Base-by-base conservation (phyloP, 35 echinoderm and acorn worm genomes). In the Amphiura filiformis region DNA sequence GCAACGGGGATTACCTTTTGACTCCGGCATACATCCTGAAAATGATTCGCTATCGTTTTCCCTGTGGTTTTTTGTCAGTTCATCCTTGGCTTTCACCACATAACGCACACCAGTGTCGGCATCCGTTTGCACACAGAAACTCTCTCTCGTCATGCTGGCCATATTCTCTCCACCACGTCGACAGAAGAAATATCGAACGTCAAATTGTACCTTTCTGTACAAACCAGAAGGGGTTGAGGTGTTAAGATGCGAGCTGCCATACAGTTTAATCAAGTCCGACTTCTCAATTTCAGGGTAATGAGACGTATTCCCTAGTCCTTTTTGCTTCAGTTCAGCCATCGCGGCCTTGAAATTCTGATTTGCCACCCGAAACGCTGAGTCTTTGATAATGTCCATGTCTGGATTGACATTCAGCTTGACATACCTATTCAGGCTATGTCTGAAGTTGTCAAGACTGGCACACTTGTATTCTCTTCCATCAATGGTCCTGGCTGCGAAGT, bases 361-460 rank as follows among this genome's bases (percentile, higher is more conserved):
- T 18, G 61, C 15, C 7, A 4, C 28, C 2, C 61, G 61, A 23
- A 70, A 70, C 26, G 7, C 61, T 15, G 15, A 4, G 26, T n/a
- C 61, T n/a, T 70, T 70, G 26, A 70, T 70, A 26, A 70, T 70
- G 61, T 70, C 61, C 15, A 70, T 26, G 7, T 2, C 3, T 1
- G 15, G 15, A 30, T 30, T 11, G 26, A 70, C 7, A n/a, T n/a
- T n/a, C 28, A 3, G 11, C 26, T 70, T 70, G 1, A 70, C 7
- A 70, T 70, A 70, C 28, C 61, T 70, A n/a, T 70, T 70, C 61
- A 70, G 26, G 61, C 61, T 70, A 23, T 70, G 61, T n/a, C 61
- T 70, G 11, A 70, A 26, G 26, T 70, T 70, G 9, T 70, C 61
- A 2, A 70, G 28, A n/a, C 17, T 70, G 2, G 17, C 2, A 4